Conservation (phyloP, 2,113 vertebrate genomes). For the Hiodon tergisus region DNA sequence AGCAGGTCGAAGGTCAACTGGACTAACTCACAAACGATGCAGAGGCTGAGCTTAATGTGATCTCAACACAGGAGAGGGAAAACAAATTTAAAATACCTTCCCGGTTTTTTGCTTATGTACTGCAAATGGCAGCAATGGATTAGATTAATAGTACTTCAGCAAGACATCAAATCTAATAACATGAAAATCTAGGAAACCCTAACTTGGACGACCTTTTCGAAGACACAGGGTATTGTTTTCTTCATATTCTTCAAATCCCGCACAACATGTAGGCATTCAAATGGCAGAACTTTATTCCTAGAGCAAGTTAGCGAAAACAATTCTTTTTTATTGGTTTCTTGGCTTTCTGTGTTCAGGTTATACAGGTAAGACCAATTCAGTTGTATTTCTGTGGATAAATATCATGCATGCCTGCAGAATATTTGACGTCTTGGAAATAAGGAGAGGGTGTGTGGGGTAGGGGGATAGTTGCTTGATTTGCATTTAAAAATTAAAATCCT, state of each 20-base stretch:
- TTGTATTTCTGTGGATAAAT: too few relatives aligned
- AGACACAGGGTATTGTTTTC: too few relatives aligned
- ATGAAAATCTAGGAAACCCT: too few relatives aligned
- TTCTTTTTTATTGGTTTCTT: too few relatives aligned
- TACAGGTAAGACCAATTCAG: too few relatives aligned
- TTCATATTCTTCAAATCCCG: constrained; percentile 20
- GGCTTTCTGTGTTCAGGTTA: not conserved
- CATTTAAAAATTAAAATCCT: constrained; percentile 40
- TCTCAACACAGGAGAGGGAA: not conserved
- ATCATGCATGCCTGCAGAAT: not conserved
- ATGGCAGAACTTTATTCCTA: not conserved
- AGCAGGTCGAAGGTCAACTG: constrained; percentile 6
- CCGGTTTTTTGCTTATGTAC: not conserved
- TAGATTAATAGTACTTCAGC: constrained; percentile 32
- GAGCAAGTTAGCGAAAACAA: not conserved
- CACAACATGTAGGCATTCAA: constrained; percentile 21
- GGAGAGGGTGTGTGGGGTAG: not conserved
- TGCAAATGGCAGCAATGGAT: not conserved
- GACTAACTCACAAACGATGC: not conserved
- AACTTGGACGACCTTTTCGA: too few relatives aligned
- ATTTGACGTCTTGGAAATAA: not conserved
- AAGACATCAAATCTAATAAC: constrained; percentile 32
- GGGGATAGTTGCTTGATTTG: constrained; percentile 37
- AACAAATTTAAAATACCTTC: not conserved
- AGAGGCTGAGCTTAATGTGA: not conserved